Percentiles rank a stretch among this genome's conserved stretches.
phyloP scores from a whole-genome alignment of 2,888 invertebrate genomes.

The Lumbricus terrestris region DNA sequence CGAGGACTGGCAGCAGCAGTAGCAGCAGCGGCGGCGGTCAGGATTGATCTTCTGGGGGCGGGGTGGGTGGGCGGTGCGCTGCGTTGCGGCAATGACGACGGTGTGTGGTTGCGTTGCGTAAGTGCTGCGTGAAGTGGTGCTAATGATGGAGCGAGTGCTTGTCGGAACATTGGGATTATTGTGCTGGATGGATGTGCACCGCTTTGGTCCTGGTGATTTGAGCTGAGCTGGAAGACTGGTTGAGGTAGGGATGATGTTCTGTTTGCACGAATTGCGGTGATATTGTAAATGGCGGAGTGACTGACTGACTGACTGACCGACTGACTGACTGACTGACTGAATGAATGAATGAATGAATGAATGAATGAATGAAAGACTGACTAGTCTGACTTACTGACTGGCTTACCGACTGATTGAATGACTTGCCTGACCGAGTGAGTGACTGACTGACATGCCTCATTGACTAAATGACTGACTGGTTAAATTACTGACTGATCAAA shows the following conservation, averaged over 20 bases:
- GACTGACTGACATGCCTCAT: no score
- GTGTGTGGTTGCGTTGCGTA: background rate
- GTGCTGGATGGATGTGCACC: background rate
- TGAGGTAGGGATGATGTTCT: background rate
- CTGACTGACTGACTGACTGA: background rate
- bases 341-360: background rate
- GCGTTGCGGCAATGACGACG: background rate
- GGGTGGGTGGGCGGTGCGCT: no score
- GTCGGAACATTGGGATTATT: background rate
- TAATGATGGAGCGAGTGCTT: background rate
- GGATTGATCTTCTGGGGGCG: background rate
- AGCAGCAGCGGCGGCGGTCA: no score
- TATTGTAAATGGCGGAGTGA: background rate
- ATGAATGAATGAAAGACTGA: background rate
- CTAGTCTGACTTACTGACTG: background rate
- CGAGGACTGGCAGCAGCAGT: no score
- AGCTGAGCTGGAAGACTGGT: background rate
- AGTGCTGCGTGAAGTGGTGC: background rate
- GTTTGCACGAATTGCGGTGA: background rate
- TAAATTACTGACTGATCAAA: no score
- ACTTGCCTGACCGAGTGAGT: no score
- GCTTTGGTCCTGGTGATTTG: background rate
- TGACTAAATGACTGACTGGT: no score
- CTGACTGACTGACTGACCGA: background rate
- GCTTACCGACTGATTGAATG: no score